Conservation (phyloP, 2,797 vertebrate genomes). For the Philypnodon macrostomus region DNA sequence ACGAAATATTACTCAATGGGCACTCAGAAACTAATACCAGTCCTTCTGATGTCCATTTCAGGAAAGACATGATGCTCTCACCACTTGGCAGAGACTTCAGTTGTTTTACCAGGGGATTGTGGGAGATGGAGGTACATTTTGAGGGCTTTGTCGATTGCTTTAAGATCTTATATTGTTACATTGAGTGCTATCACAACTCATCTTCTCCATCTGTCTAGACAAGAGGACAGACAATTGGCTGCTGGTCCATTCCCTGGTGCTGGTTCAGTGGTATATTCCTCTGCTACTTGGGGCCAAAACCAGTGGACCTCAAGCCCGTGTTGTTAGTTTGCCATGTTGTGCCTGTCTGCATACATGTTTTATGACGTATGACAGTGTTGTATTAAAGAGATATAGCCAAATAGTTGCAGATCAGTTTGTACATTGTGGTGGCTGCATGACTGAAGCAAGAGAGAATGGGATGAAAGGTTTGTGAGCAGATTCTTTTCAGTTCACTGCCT, state of each 20-base stretch:
- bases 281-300: slow-evolving; percentile 67
- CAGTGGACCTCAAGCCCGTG: slow-evolving; percentile 55
- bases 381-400: no score
- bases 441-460: slow-evolving; percentile 20
- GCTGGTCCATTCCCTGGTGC: slow-evolving; percentile 69
- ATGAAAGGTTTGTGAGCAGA: slow-evolving; percentile 17
- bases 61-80: slow-evolving; percentile 28
- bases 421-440: background rate
- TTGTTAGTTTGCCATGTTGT: slow-evolving; percentile 71
- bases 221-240: slow-evolving; percentile 73
- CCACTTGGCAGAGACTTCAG: slow-evolving; percentile 57
- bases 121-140: slow-evolving; percentile 65
- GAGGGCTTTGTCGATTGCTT: background rate
- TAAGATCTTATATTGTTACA: slow-evolving; percentile 3
- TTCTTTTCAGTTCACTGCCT: slow-evolving; percentile 70
- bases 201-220: slow-evolving; percentile 53
- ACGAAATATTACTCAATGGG: slow-evolving; percentile 1
- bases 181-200: slow-evolving; percentile 2
- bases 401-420: no score
- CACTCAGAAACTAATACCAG: slow-evolving; percentile 6
- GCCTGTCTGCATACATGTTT: slow-evolving; percentile 74
- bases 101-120: slow-evolving; percentile 59
- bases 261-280: slow-evolving; percentile 63
- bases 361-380: slow-evolving; percentile 77
- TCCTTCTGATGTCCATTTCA: slow-evolving; percentile 15